Base-by-base conservation (phyloP, 92 coral and sea anemone genomes). In the Desmophyllum pertusum region DNA sequence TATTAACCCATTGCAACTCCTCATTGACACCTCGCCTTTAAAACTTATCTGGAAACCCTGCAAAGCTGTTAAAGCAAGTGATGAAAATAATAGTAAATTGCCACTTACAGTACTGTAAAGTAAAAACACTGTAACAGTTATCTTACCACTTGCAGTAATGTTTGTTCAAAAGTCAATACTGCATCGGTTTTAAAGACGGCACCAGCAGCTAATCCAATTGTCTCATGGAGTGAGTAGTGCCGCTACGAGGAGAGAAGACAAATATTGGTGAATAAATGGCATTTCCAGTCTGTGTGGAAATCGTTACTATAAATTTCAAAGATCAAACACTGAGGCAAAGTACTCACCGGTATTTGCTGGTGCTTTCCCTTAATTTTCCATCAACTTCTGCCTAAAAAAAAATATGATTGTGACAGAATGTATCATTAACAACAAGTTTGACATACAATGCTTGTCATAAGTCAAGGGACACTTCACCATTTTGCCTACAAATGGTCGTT, bases 131-230 rank as follows among this genome's bases (percentile, higher is more conserved):
- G 14, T 4, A 0, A 25, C 3, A n/a, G 29, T 14, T 45, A 18
- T 72, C 98, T 90, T 81, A 95, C 98, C 90, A 76, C 82, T 68
- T 95, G 97, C 55, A 85, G 82, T 65, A 96, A 81, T 65, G 90
- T 92, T 48, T 81, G 85, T 39, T 84, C 90, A 83, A 88, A 94
- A n/a, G 90, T 85, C 80, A 96, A 84, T 30, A 90, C 90, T 6
- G 98, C 96, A 78, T 94, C 98, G 70, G 86, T 86, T 37, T 86
- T 93, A 71, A 83, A 96, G 19, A 89, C 95, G 30, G 98, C 98
- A 33, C 98, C 98, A 64, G 91, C 94, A 31, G 95, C 85, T 30
- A 96, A 84, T 0, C 98, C 95, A 79, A 96, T 79, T 4, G 98
- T 96, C 76, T 92, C 95, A 35, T 92, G 92, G 33, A 96, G 88